Conservation (phyloP, 2,888 invertebrate species). For the Macrosoma leucophasiata region DNA sequence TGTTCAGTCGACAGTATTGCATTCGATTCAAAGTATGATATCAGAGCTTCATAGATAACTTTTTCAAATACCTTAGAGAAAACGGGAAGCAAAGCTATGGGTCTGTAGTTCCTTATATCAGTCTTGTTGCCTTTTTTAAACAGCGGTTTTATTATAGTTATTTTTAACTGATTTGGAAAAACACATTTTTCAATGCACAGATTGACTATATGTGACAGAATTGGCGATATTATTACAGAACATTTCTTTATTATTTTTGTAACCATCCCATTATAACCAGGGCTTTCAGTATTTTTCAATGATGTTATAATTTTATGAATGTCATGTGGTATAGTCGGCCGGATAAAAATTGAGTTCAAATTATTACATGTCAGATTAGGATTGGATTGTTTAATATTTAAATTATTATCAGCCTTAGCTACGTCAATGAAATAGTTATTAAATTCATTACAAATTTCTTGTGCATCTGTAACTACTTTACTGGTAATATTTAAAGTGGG, state of each 20-base stretch:
- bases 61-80: conserved; percentile 9
- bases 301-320: conserved; percentile 2
- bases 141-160: conserved; percentile 8
- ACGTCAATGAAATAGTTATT: conserved; percentile 5
- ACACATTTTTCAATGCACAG: conserved; percentile 3
- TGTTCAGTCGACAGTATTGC: conserved; percentile 3
- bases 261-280: conserved; percentile 5
- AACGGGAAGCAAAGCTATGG: conserved; percentile 7
- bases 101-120: conserved; percentile 6
- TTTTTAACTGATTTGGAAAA: conserved; percentile 8
- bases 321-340: conserved; percentile 6
- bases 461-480: conserved; percentile 1
- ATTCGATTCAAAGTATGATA: neutral
- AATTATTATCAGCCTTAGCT: neutral
- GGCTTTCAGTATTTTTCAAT: conserved; percentile 10
- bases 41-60: conserved; percentile 2
- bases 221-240: neutral
- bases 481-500: neutral
- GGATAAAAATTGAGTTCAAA: conserved; percentile 6
- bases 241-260: conserved; percentile 1
- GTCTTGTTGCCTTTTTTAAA: conserved; percentile 5
- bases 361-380: conserved; percentile 2
- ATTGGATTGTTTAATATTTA: neutral
- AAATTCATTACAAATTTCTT: conserved; percentile 3
- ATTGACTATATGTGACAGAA: conserved; percentile 7